These are phyloP conservation scores for Gymnocephalus cernua DNA, from an alignment of 2,113 vertebrate genomes.

Conservation along the genomic window DNA sequence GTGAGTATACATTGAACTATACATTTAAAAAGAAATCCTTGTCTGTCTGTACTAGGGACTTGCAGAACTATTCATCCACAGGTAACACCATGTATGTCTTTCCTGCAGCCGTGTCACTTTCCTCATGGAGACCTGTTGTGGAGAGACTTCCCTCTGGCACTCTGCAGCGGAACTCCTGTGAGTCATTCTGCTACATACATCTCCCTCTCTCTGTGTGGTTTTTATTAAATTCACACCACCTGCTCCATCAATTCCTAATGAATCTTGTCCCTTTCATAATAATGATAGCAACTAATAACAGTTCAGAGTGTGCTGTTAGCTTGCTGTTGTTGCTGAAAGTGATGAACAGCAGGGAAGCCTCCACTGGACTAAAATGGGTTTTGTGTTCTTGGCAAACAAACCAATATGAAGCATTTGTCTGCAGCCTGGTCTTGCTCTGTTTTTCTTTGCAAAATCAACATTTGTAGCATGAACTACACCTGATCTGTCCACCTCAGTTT, in stretches of 20 bases:
- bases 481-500: not conserved
- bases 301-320: slow-evolving; percentile 5
- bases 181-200: slow-evolving; percentile 60
- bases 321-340: slow-evolving; percentile 36
- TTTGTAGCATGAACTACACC: not conserved
- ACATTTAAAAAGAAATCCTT: not conserved
- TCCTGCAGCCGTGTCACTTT: slow-evolving; percentile 59
- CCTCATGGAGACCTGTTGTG: slow-evolving; percentile 31
- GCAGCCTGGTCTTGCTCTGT: not conserved
- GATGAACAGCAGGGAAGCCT: slow-evolving; percentile 56
- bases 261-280: slow-evolving; percentile 37
- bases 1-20: too few relatives aligned
- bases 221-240: slow-evolving; percentile 69
- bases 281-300: slow-evolving; percentile 49
- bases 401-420: not conserved
- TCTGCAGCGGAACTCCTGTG: slow-evolving; percentile 55
- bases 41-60: slow-evolving; percentile 33
- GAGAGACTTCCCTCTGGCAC: slow-evolving; percentile 66
- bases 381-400: slow-evolving; percentile 26
- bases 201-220: slow-evolving; percentile 23
- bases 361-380: slow-evolving; percentile 28
- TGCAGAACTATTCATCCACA: slow-evolving; percentile 36
- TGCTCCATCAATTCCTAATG: slow-evolving; percentile 52
- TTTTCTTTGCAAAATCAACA: not conserved
- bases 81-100: slow-evolving; percentile 76